phyloP scores from a whole-genome alignment of 2,113 vertebrate genomes.

The Aspidoscelis tigris region DNA sequence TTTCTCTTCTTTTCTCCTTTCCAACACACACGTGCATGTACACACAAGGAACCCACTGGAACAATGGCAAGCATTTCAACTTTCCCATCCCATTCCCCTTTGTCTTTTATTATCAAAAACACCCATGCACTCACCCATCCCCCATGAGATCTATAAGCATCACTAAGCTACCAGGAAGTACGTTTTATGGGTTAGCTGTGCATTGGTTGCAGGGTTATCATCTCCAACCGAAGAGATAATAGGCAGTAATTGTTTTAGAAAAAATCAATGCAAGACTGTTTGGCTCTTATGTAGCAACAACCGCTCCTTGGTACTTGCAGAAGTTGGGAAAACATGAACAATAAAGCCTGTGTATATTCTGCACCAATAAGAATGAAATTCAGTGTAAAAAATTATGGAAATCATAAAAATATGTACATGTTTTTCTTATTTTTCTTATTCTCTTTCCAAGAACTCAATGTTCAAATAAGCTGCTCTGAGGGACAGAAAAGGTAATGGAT shows the following conservation, averaged over 20 bases:
- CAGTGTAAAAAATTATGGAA: constrained; percentile 6
- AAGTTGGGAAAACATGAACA: neutral
- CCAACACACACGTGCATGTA: too few relatives aligned
- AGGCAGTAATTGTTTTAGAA: constrained; percentile 1
- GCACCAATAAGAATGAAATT: neutral
- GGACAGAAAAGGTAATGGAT: neutral
- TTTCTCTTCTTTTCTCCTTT: neutral
- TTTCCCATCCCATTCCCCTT: neutral
- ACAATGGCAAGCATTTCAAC: neutral
- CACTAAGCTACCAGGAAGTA: neutral
- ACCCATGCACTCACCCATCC: neutral
- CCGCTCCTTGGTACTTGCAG: constrained; percentile 6
- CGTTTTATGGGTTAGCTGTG: neutral
- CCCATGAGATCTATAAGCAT: neutral
- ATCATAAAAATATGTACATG: neutral
- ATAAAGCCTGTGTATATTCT: neutral
- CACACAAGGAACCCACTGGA: neutral
- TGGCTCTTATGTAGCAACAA: constrained; percentile 9
- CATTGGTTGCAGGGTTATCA: neutral
- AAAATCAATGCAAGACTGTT: constrained; percentile 17
- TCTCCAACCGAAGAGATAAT: constrained; percentile 11
- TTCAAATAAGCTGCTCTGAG: neutral
- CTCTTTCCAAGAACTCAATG: neutral
- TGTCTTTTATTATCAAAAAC: neutral
- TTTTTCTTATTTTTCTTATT: neutral